These are phyloP conservation scores for Zaprionus ornatus DNA, from an alignment of 1,140 invertebrate genomes.

Conservation along the genomic window DNA sequence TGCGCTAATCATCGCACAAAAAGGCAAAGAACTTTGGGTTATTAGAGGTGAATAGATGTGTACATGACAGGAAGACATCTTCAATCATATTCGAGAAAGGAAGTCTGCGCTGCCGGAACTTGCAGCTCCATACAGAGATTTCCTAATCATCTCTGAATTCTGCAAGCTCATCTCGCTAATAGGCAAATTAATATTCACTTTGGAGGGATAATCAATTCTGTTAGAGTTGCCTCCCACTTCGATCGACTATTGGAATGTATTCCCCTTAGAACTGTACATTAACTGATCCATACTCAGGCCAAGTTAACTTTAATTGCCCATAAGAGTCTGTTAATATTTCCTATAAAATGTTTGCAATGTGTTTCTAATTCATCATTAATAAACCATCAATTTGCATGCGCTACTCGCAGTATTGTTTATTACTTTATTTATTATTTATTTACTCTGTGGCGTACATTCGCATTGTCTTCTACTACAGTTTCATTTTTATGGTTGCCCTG, in stretches of 20 bases:
- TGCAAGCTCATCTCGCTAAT: slow-evolving; percentile 31
- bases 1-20: neutral
- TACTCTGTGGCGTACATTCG: slow-evolving; percentile 14
- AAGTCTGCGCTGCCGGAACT: slow-evolving; percentile 16
- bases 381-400: slow-evolving; percentile 32
- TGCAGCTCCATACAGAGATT: slow-evolving; percentile 12
- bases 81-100: neutral
- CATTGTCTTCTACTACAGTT: slow-evolving; percentile 26
- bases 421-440: slow-evolving; percentile 7
- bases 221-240: neutral
- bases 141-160: slow-evolving; percentile 18
- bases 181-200: slow-evolving; percentile 14
- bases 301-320: neutral
- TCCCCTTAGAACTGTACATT: neutral
- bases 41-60: neutral
- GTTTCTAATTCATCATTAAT: slow-evolving; percentile 42
- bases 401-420: slow-evolving; percentile 9
- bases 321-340: neutral
- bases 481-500: slow-evolving; percentile 17
- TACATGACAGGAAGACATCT: slow-evolving; percentile 3
- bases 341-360: slow-evolving; percentile 8
- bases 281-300: neutral
- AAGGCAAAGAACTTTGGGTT: neutral
- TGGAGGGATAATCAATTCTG: neutral
- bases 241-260: neutral